Evolutionary conservation across 2,113 vertebrate species (phyloP).

Genomic region (Dissostichus mawsoni): DNA sequence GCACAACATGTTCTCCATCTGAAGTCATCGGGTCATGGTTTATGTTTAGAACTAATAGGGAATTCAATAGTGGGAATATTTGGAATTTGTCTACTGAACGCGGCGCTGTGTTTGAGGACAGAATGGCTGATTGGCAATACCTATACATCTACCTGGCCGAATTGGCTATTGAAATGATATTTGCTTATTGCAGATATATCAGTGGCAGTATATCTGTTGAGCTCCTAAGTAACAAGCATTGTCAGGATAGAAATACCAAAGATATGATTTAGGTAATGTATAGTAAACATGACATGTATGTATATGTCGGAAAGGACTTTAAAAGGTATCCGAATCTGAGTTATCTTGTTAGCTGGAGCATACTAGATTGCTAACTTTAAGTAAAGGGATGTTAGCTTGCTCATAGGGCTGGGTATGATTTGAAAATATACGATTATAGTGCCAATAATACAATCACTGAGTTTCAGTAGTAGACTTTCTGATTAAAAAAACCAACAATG

Average conservation of each 20-base stretch:
- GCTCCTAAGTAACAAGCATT: neutral
- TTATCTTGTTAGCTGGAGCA: neutral
- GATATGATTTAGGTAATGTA: neutral
- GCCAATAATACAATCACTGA: neutral
- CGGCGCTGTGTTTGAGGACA: neutral
- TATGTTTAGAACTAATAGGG: too few species aligned
- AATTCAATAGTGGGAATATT: too few species aligned
- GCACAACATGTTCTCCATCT: neutral
- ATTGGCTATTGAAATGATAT: neutral
- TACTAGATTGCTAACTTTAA: neutral
- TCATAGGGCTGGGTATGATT: neutral
- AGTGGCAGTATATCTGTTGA: neutral
- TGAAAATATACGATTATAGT: neutral
- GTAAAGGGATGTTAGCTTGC: neutral
- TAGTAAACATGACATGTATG: neutral
- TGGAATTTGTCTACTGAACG: too few species aligned
- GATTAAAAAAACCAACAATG: neutral
- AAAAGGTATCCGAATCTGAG: neutral
- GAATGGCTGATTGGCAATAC: neutral
- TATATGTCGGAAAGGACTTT: too few species aligned
- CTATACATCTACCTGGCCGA: neutral
- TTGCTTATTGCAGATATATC: neutral
- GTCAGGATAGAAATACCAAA: slow-evolving; percentile 3
- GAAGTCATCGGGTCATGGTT: too few species aligned
- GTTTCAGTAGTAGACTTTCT: neutral